A percentile compares a stretch with the other conserved stretches of the same genome.
phyloP scores from a whole-genome alignment of 2,797 vertebrate species.

The Brachyrhaphis roseni region DNA sequence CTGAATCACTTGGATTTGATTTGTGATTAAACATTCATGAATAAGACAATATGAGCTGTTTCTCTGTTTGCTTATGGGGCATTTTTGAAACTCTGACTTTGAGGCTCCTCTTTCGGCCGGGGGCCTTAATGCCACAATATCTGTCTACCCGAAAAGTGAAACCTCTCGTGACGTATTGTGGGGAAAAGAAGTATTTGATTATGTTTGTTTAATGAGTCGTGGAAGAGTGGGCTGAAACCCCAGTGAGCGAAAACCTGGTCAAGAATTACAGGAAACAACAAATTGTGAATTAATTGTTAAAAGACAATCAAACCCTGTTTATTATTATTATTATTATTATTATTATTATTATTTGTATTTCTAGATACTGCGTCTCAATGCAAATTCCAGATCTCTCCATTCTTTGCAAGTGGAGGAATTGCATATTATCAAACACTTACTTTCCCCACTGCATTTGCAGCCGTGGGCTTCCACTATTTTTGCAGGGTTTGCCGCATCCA shows the following conservation, averaged over 20 bases:
- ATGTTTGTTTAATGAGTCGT: neutral
- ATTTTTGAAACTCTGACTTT: slow-evolving; percentile 13
- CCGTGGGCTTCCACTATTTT: slow-evolving; percentile 19
- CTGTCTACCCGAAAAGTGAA: neutral
- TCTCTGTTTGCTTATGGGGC: slow-evolving; percentile 28
- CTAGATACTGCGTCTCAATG: neutral
- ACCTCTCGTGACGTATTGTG: neutral
- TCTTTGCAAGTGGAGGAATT: no score
- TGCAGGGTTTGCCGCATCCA: neutral
- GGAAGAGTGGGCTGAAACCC: neutral
- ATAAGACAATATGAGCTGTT: slow-evolving; percentile 37
- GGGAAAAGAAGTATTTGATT: neutral
- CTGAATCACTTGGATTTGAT: slow-evolving; percentile 40
- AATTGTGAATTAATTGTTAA: neutral
- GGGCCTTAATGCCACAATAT: neutral
- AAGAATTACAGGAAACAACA: neutral
- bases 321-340: neutral
- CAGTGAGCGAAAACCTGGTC: neutral
- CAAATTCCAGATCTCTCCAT: no score
- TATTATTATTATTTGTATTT: neutral
- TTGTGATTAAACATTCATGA: slow-evolving; percentile 52
- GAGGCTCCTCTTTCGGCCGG: slow-evolving; percentile 21
- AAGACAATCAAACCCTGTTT: neutral
- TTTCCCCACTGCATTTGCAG: slow-evolving; percentile 17
- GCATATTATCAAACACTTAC: neutral